Conservation (phyloP, 1,140 invertebrate species). For the Cotesia chilonis region DNA sequence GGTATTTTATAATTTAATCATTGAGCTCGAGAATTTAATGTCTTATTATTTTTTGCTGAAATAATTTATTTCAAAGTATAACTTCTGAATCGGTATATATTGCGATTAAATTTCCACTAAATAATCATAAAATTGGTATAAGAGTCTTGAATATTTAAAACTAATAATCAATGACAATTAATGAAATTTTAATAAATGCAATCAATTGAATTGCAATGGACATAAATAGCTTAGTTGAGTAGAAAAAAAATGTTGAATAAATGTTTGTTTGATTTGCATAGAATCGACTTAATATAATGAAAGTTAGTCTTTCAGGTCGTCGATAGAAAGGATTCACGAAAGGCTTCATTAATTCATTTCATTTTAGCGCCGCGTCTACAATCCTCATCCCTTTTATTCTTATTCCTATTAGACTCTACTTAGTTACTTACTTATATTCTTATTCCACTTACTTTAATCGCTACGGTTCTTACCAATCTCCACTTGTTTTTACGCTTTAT, state of each 20-base stretch:
- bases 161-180: too few relatives aligned
- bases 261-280: constrained; percentile 50
- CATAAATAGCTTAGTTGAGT: neutral
- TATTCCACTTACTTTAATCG: constrained; percentile 66
- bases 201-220: neutral
- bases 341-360: constrained; percentile 50
- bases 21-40: too few relatives aligned
- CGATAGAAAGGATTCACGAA: constrained; percentile 41
- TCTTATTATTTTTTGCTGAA: neutral
- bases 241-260: constrained; percentile 33
- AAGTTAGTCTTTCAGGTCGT: constrained; percentile 33
- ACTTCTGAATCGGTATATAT: too few relatives aligned
- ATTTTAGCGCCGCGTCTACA: constrained; percentile 42
- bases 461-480: constrained; percentile 54
- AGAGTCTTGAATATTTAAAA: too few relatives aligned
- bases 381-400: constrained; percentile 29
- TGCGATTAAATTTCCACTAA: too few relatives aligned
- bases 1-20: too few relatives aligned
- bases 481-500: constrained; percentile 65
- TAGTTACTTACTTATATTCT: constrained; percentile 59
- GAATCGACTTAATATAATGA: constrained; percentile 38
- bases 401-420: constrained; percentile 42
- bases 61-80: neutral
- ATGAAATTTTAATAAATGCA: constrained; percentile 24
- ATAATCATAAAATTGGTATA: too few relatives aligned